Percentiles rank a stretch among this genome's conserved stretches.
These are phyloP conservation scores for Coregonus ussuriensis DNA, from an alignment of 2,797 vertebrate species.

Conservation along the genomic window DNA sequence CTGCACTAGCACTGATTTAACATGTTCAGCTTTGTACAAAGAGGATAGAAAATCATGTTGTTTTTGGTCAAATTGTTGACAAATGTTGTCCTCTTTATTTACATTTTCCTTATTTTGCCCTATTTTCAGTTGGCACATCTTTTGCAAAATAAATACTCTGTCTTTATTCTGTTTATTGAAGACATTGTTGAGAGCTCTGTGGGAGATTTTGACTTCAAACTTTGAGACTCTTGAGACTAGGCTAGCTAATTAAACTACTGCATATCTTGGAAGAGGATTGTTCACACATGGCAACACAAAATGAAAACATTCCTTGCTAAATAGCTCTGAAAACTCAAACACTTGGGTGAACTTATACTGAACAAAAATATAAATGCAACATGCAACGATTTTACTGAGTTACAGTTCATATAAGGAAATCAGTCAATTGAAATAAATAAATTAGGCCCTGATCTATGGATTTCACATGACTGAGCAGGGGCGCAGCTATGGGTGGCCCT, in stretches of 20 bases:
- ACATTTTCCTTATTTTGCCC: not conserved
- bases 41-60: not conserved
- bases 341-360: not conserved
- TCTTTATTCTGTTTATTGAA: not conserved
- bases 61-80: not conserved
- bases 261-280: not conserved
- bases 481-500: too few relatives aligned
- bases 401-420: too few relatives aligned
- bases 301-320: not conserved
- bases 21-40: not conserved
- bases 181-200: not conserved
- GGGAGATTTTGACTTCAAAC: not conserved
- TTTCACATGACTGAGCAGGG: too few relatives aligned
- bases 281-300: not conserved
- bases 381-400: too few relatives aligned
- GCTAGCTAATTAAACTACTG: not conserved
- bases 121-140: not conserved
- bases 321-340: not conserved
- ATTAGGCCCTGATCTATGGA: too few relatives aligned
- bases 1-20: constrained; percentile 14
- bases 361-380: too few relatives aligned
- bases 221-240: not conserved
- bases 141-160: not conserved
- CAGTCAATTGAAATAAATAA: too few relatives aligned
- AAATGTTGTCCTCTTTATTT: not conserved